Base-by-base conservation (phyloP, 2,113 vertebrate genomes). In the Mellivora capensis region DNA sequence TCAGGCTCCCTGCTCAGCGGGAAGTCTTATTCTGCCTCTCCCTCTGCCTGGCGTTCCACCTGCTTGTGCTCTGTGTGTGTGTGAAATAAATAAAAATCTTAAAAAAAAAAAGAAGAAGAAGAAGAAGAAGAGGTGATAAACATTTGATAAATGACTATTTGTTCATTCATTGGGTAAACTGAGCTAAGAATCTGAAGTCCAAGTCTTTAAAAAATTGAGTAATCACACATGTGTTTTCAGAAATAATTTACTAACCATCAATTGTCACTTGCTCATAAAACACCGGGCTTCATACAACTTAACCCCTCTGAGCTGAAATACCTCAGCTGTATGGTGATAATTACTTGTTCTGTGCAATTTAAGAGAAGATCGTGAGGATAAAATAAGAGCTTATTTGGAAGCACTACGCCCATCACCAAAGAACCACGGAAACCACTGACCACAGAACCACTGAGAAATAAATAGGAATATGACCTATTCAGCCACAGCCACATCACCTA, bases 181-280 rank as follows among this genome's bases (percentile, higher is more conserved):
- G 47, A 10, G 62, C 37, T 67, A 90, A 90, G 69, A 96, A 71
- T 34, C 42, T 37, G 49, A 89, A 27, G 82, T 44, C 80, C 25
- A 85, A 85, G 61, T 88, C 67, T 82, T 90, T 90, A 94, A 83
- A 84, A 84, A 77, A 64, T 1, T 20, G 47, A 92, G 23, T 79
- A 87, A 93, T 67, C 69, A 84, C 47, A 92, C 47, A 64, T 31
- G 20, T 11, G 57, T 62, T 92, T 97, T 87, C 5, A 81, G 82
- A 95, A 94, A 69, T 93, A 91, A 82, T 84, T 90, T 79, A 82
- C 71, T 94, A 90, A 37, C 15, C 44, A 94, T 77, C 25, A 76
- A 5, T 34, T 91, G 31, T 76, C 57, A 49, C 64, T 74, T 87
- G 47, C 23, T 95, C 61, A 49, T 11, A 1, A 84, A 89, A 83